Percentiles rank a stretch among this genome's conserved stretches.
phyloP scores from a whole-genome alignment of 2,888 invertebrate species.

The Osmoderma eremita region DNA sequence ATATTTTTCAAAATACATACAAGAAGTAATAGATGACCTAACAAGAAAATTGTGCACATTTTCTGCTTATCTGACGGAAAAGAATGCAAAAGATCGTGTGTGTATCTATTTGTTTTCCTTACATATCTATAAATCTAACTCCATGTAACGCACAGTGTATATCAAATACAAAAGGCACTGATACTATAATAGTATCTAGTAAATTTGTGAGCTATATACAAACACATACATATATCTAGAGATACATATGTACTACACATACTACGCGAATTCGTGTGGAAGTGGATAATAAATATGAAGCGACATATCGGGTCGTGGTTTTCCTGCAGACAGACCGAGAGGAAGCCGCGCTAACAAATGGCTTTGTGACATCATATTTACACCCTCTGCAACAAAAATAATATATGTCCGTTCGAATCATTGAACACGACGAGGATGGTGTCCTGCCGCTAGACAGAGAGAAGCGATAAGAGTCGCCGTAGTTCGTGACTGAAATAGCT shows the following conservation, averaged over 20 bases:
- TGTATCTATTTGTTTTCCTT: background rate
- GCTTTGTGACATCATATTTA: constrained; percentile 64
- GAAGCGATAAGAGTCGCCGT: constrained; percentile 25
- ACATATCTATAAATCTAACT: constrained; percentile 1
- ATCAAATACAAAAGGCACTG: constrained; percentile 4
- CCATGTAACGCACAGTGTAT: constrained; percentile 40
- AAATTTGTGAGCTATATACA: constrained; percentile 19
- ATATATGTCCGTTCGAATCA: constrained; percentile 64
- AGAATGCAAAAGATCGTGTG: no score
- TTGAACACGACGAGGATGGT: constrained; percentile 57
- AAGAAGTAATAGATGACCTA: no score
- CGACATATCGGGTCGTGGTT: constrained; percentile 63
- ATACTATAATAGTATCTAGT: background rate
- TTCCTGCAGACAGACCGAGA: constrained; percentile 61
- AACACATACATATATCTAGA: constrained; percentile 24
- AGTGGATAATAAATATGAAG: constrained; percentile 60
- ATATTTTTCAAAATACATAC: no score
- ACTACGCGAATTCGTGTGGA: constrained; percentile 32
- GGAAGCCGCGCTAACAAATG: constrained; percentile 63
- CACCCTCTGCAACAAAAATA: constrained; percentile 64
- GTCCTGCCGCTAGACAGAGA: constrained; percentile 27
- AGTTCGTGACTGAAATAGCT: constrained; percentile 22
- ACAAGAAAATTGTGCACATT: no score
- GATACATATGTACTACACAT: constrained; percentile 3
- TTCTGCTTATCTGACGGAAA: no score